Base-by-base conservation (phyloP, 2,888 invertebrate species). In the Limulus polyphemus region DNA sequence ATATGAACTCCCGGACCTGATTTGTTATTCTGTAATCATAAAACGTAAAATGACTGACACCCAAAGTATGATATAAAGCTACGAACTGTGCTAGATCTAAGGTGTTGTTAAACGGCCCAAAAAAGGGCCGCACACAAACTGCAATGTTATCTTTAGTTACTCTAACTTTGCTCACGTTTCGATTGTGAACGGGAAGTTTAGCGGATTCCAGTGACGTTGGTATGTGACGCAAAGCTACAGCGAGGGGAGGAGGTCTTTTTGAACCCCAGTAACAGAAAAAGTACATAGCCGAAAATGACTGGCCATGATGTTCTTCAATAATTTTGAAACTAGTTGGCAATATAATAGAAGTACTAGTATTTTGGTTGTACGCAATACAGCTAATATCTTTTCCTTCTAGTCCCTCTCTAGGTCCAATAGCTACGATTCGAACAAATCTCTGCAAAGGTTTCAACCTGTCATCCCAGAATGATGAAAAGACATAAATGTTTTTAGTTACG, bases 381-480 rank as follows among this genome's bases (percentile, higher is more conserved):
- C 60, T 61, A 0, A 59, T 5, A 11, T 47, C n/a, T 1, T 55
- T 55, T 9, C 55, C 14, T 12, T 50, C 57, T 11, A 5, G 10
- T 7, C 50, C 51, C 0, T 17, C n/a, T 17, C 52, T 16, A 2
- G 49, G 57, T 11, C 52, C 58, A 5, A 59, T 62, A 0, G 55
- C 63, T 10, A 66, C 56, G 11, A 66, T 54, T 49, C 63, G 51
- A 13, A 64, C 60, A 17, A 66, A 57, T 0, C 59, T 52, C 12
- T 13, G 46, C 16, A 59, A 65, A 10, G 13, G 56, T 9, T 13
- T 51, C 47, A 50, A 47, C 49, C 70, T 59, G 17, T 55, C 57
- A 56, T 73, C 73, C 65, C 72, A 69, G 55, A 68, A 70, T 10
- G 72, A 71, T 64, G 72, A 72, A 67, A 72, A 73, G 11, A 67